Conservation (phyloP, 2,888 invertebrate species). For the Drosophila vallismaia region DNA sequence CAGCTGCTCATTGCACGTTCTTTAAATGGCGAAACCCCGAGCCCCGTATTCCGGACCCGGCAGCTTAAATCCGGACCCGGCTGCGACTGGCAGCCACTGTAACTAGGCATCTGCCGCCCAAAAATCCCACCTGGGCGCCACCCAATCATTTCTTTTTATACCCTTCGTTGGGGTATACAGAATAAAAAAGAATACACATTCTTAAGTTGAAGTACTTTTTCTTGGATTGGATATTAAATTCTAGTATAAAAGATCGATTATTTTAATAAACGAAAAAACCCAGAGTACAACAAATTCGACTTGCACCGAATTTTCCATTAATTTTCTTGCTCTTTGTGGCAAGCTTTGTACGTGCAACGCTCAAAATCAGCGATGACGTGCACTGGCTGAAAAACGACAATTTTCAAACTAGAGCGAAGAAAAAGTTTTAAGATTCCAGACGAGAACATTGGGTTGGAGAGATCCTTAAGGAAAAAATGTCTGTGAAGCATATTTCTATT, state of each 20-base stretch:
- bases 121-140: slow-evolving; percentile 8
- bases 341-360: slow-evolving; percentile 54
- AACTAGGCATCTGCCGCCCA: slow-evolving; percentile 45
- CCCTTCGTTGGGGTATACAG: neutral
- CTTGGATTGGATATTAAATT: too few relatives aligned
- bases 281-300: neutral
- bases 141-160: neutral
- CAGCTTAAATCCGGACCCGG: slow-evolving; percentile 29
- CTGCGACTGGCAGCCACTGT: slow-evolving; percentile 45
- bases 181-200: too few relatives aligned
- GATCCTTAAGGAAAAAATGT: neutral
- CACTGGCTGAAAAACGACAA: slow-evolving; percentile 32
- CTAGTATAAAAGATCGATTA: too few relatives aligned
- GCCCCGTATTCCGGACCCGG: slow-evolving; percentile 5
- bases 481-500: neutral
- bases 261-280: too few relatives aligned
- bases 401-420: slow-evolving; percentile 13
- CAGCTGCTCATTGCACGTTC: slow-evolving; percentile 61
- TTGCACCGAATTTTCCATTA: slow-evolving; percentile 25
- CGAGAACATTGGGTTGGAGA: neutral
- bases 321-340: slow-evolving; percentile 41
- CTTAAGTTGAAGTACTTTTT: too few relatives aligned
- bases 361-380: slow-evolving; percentile 47
- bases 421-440: slow-evolving; percentile 5
- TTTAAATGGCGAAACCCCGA: slow-evolving; percentile 25